Base-by-base conservation (phyloP, 2,888 invertebrate genomes). In the Sphecodes monilicornis region DNA sequence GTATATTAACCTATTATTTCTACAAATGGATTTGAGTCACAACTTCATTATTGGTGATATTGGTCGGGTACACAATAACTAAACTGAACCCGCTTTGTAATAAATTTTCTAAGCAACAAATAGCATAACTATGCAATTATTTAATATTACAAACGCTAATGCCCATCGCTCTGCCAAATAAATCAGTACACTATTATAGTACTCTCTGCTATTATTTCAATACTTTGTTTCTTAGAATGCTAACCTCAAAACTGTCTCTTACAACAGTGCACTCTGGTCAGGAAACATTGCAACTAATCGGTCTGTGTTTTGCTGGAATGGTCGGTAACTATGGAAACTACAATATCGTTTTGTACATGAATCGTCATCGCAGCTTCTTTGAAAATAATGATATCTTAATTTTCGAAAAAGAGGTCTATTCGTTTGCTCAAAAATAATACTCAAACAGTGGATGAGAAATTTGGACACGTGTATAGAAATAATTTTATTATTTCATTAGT, bases 11-110 rank as follows among this genome's bases (percentile, higher is more conserved):
- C 29, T 26, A 13, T 22, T 60, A 69, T 22, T 54, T 54, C 5
- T 46, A 16, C 41, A 41, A 10, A 5, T 64, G 26, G 54, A 36
- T n/a, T 50, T 46, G 4, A 26, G n/a, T 54, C n/a, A 36, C 4
- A 26, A 13, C 57, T 57, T 57, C 57, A 73, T 50, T 26, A n/a
- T 29, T 18, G 16, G 4, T 68, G 16, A 5, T 72, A 29, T 16
- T 36, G 13, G 16, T 36, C 36, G 26, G 22, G 10, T 80, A 68
- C 64, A 80, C 29, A 82, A 4, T 57, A n/a, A 6, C 16, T 80
- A 46, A 75, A 70, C 50, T 18, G 1, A 22, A 57, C 26, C 54
- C n/a, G 16, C 46, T 32, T 0, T 36, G 32, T 16, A 50, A 41
- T 22, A n/a, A 32, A 70, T 39, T 69, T 32, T 18, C 11, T n/a